These are phyloP conservation scores for Hipposideros larvatus DNA, from an alignment of 2,797 vertebrate species.

Conservation along the genomic window DNA sequence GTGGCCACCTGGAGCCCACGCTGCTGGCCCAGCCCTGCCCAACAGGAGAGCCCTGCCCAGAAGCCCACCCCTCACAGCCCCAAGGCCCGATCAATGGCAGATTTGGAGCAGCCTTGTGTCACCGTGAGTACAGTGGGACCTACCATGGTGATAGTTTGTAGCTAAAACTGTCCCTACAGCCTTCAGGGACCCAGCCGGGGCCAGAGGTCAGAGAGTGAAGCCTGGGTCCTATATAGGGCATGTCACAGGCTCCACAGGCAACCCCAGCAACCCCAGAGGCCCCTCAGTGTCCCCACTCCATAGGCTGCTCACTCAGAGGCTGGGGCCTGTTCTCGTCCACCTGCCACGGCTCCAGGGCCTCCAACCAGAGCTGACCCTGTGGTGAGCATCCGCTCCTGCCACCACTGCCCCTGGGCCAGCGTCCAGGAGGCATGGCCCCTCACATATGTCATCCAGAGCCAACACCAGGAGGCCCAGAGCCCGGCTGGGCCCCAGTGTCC, in stretches of 20 bases:
- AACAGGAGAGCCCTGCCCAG: fast-evolving
- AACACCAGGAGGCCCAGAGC: background rate
- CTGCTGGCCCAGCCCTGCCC: fast-evolving
- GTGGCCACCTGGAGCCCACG: fast-evolving
- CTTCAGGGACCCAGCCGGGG: fast-evolving
- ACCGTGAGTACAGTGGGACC: fast-evolving
- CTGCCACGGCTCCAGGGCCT: fast-evolving
- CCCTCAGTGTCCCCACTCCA: fast-evolving
- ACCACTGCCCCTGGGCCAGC: background rate
- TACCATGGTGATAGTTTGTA: fast-evolving
- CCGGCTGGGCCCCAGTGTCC: fast-evolving
- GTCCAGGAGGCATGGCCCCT: background rate
- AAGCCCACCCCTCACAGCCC: background rate
- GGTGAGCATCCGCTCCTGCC: background rate
- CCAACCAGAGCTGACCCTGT: no score
- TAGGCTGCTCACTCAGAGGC: fast-evolving
- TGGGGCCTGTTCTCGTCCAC: no score
- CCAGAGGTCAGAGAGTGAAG: fast-evolving
- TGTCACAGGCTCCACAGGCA: fast-evolving
- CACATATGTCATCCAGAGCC: background rate
- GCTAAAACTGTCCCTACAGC: background rate
- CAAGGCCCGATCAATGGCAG: fast-evolving
- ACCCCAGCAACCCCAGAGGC: fast-evolving
- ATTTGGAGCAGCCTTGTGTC: background rate
- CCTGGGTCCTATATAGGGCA: fast-evolving